Base-by-base conservation (phyloP, 2,113 vertebrate species). In the Fulica atra region DNA sequence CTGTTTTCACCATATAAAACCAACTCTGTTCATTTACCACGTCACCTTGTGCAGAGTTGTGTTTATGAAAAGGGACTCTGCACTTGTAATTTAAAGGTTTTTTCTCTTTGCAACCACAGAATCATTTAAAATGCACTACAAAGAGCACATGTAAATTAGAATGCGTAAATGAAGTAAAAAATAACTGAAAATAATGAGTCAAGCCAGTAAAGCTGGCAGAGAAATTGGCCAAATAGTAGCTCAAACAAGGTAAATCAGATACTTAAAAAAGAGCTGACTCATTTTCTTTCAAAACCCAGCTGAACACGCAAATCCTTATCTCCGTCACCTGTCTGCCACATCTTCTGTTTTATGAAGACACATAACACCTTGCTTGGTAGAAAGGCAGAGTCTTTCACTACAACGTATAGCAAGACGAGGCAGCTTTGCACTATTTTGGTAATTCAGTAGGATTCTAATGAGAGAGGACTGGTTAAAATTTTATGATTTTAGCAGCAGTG, bases 251-350 rank as follows among this genome's bases (percentile, higher is more conserved):
- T 50, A 93, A 65, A 92, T 88, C 56, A 36, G 40, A n/a, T 31
- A 59, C 63, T 81, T 84, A 2, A 81, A 73, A 42, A 92, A n/a
- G 31, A 88, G 40, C 38, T n/a, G 48, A 88, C 68, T 86, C 0
- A 53, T 92, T 79, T 95, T 78, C 42, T 84, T 88, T 89, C 38
- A 46, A 92, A 93, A 84, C 84, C 18, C 44, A 86, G 14, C 56
- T 71, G 64, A 66, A 63, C 20, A 23, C 0, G 0, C 38, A 86
- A 68, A 66, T 83, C 36, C 16, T 82, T 61, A 28, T 93, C 36
- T 82, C 44, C 82, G 19, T 60, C 64, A 38, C 36, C 33, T 50
- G 4, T 57, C 77, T 88, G 33, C 73, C 51, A 40, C 17, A 18
- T 74, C 64, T 33, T 60, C 65, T 72, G 8, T 29, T 82, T 78